These are phyloP conservation scores for Philaenus spumarius DNA, from an alignment of 1,140 invertebrate genomes.

Conservation along the genomic window DNA sequence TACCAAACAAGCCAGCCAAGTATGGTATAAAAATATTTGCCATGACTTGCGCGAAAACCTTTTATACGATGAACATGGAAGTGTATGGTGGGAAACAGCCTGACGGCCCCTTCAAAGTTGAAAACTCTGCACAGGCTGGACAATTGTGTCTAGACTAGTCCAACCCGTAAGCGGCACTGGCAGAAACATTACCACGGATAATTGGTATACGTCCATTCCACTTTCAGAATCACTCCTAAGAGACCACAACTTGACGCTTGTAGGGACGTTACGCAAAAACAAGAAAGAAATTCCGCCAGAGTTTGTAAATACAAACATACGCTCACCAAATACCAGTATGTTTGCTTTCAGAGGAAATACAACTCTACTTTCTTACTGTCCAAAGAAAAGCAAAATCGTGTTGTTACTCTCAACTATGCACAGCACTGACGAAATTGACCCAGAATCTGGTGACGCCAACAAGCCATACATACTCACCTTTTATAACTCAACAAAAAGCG, in stretches of 20 bases:
- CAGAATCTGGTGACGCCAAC: slow-evolving; percentile 16
- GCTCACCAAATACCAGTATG: neutral
- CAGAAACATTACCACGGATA: slow-evolving; percentile 35
- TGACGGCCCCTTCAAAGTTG: slow-evolving; percentile 27
- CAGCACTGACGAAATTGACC: slow-evolving; percentile 20
- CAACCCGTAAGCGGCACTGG: slow-evolving; percentile 28
- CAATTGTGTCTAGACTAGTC: slow-evolving; percentile 26
- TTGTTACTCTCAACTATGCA: slow-evolving; percentile 18
- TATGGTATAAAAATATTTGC: slow-evolving; percentile 41
- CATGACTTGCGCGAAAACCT: slow-evolving; percentile 29
- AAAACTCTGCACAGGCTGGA: slow-evolving; percentile 31
- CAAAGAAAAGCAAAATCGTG: slow-evolving; percentile 25
- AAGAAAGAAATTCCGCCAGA: slow-evolving; percentile 26
- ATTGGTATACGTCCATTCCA: slow-evolving; percentile 32
- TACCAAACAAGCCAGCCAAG: slow-evolving; percentile 38
- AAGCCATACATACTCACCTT: slow-evolving; percentile 37
- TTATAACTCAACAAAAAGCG: slow-evolving; percentile 40
- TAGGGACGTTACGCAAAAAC: slow-evolving; percentile 32
- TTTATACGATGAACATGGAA: slow-evolving; percentile 32
- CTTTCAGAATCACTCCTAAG: slow-evolving; percentile 21
- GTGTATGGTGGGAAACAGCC: slow-evolving; percentile 32
- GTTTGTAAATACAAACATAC: slow-evolving; percentile 14
- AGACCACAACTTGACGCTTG: slow-evolving; percentile 26
- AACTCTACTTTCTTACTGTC: slow-evolving; percentile 25
- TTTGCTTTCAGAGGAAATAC: slow-evolving; percentile 22